phyloP scores from a whole-genome alignment of 2,113 vertebrate genomes.

The human (Homo sapiens) region GRCh38 chr3:156509501-156510000 shows the following conservation, averaged over 20 bases:
- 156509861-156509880: background rate
- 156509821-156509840: background rate
- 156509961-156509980: background rate
- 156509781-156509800: background rate
- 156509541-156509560: background rate
- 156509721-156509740: background rate
- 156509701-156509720: no score
- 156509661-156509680: background rate
- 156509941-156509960: background rate
- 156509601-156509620: background rate
- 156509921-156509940: background rate
- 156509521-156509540: background rate
- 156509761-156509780: background rate
- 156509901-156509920: conserved; percentile 41
- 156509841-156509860: fast-evolving
- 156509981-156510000: background rate
- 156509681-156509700: background rate
- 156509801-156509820: background rate
- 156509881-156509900: conserved; percentile 81
- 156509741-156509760: background rate
- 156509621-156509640: background rate
- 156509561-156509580: no score
- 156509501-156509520: background rate
- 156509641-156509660: background rate
- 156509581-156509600: background rate